Evolutionary conservation across 2,113 vertebrate species (phyloP).

Genomic region (Oxyura jamaicensis): DNA sequence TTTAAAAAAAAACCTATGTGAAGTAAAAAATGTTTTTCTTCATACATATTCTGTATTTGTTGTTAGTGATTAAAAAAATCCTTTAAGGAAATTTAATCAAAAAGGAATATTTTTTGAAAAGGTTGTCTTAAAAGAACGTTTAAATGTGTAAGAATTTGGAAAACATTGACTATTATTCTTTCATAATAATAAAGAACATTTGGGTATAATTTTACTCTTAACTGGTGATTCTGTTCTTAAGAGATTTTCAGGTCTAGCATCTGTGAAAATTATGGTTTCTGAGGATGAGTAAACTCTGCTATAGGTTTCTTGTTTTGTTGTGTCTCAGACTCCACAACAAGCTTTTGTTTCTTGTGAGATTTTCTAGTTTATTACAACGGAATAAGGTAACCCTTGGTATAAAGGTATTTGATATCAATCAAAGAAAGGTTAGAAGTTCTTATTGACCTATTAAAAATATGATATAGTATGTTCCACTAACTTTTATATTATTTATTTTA

Average conservation of each 20-base stretch:
- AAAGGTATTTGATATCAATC: background rate
- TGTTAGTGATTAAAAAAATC: background rate
- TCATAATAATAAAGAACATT: background rate
- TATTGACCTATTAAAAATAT: background rate
- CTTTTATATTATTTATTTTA: too few relatives aligned
- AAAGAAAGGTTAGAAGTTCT: background rate
- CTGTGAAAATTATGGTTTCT: background rate
- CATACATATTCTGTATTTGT: background rate
- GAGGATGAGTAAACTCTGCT: background rate
- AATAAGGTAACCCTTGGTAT: too few relatives aligned
- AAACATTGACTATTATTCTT: background rate
- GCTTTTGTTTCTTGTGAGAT: background rate
- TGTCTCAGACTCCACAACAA: too few relatives aligned
- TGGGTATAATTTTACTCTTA: background rate
- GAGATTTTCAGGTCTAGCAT: background rate
- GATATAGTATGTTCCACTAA: background rate
- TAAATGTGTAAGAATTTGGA: background rate
- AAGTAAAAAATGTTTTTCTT: background rate
- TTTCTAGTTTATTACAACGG: background rate
- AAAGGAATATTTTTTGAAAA: background rate
- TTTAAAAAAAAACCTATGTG: background rate
- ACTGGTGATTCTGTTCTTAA: too few relatives aligned
- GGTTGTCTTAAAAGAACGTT: background rate
- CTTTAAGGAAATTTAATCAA: background rate
- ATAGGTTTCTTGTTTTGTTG: too few relatives aligned